Conservation (phyloP, 2,113 vertebrate species). For the Buteo buteo region DNA sequence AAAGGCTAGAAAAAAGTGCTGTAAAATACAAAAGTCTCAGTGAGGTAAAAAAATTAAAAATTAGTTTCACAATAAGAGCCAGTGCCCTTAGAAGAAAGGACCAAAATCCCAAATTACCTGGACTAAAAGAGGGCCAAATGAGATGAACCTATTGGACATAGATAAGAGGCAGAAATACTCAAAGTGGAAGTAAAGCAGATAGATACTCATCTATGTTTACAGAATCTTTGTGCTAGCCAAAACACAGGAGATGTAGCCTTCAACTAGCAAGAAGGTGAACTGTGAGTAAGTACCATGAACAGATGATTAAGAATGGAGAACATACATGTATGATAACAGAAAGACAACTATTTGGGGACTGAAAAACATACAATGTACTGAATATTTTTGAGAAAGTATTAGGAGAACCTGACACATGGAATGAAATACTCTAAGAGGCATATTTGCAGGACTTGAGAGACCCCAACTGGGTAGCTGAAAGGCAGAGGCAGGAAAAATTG, state of each 20-base stretch:
- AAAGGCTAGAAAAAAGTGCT: background rate
- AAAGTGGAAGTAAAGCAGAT: background rate
- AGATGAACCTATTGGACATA: background rate
- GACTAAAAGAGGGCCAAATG: background rate
- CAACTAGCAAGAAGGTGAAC: background rate
- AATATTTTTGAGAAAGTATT: background rate
- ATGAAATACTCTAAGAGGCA: background rate
- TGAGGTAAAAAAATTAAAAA: background rate
- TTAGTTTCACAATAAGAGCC: background rate
- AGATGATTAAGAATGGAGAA: background rate
- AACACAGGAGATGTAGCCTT: background rate
- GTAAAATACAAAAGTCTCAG: background rate
- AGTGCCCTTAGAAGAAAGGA: background rate
- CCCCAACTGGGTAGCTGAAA: background rate
- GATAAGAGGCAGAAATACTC: background rate
- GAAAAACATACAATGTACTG: background rate
- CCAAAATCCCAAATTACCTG: background rate
- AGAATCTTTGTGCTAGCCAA: background rate
- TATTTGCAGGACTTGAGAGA: background rate
- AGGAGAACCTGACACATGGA: background rate
- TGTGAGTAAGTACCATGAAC: background rate
- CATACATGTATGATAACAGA: background rate
- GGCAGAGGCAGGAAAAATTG: slow-evolving; percentile 1
- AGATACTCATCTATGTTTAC: background rate
- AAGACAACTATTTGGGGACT: background rate